A percentile compares a stretch with the other conserved stretches of the same genome.
Conservation (phyloP, 1,140 invertebrate genomes). For the Diploscapter pachys region DNA sequence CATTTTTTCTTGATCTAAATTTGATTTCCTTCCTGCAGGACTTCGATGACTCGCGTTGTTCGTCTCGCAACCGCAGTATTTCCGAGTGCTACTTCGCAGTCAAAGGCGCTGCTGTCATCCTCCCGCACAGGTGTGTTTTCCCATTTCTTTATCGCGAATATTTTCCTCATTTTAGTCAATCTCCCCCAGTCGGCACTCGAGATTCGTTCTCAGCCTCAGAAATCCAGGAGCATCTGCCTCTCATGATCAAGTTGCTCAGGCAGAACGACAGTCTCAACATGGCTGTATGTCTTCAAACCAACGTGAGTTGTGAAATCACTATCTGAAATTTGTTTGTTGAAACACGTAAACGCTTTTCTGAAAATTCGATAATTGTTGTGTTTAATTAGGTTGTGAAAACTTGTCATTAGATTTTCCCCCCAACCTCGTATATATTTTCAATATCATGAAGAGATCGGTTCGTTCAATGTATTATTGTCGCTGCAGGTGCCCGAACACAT, state of each 20-base stretch:
- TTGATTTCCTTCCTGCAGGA: neutral
- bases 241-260: conserved; percentile 86
- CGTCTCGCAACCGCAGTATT: conserved; percentile 65
- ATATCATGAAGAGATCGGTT: no score
- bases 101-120: conserved; percentile 82
- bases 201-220: conserved; percentile 65
- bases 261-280: conserved; percentile 91
- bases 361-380: neutral
- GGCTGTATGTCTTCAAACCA: conserved; percentile 89
- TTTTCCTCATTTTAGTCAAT: neutral
- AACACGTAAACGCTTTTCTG: neutral
- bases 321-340: no score
- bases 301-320: neutral
- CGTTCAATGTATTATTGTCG: no score
- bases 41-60: conserved; percentile 9
- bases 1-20: neutral
- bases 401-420: no score
- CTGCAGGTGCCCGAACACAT: conserved; percentile 67
- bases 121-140: conserved; percentile 65
- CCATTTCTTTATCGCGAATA: conserved; percentile 9
- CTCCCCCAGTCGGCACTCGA: conserved; percentile 3
- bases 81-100: conserved; percentile 94
- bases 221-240: conserved; percentile 87
- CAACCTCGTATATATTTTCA: no score
- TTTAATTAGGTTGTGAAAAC: no score